Evolutionary conservation across 53 echinoderm and acorn worm genomes (phyloP).

Genomic region (Arbacia lixula): DNA sequence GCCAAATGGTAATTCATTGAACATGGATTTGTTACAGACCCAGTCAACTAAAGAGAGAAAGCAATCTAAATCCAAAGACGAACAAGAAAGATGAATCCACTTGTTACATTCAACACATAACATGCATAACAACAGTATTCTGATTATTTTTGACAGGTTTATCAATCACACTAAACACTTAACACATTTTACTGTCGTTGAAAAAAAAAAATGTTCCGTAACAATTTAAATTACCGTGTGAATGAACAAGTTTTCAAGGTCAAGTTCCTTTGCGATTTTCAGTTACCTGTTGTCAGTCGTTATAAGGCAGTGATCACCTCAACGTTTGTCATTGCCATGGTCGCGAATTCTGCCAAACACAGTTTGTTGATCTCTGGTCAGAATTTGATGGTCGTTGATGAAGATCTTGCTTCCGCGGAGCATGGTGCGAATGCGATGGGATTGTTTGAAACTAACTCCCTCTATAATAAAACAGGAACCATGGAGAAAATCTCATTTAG

Average conservation of each 20-base stretch:
- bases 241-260: background rate
- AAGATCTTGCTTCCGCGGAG: background rate
- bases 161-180: background rate
- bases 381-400: background rate
- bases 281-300: constrained; percentile 11
- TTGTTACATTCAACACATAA: background rate
- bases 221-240: background rate
- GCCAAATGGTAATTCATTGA: constrained; percentile 8
- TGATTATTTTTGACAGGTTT: constrained; percentile 3
- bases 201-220: background rate
- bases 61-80: background rate
- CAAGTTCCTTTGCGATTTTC: background rate
- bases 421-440: background rate
- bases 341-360: background rate
- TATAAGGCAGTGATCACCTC: constrained; percentile 1
- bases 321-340: background rate
- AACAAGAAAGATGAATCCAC: constrained; percentile 4
- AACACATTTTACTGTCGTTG: background rate
- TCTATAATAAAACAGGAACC: too few species aligned
- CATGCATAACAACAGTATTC: background rate
- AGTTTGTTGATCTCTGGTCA: background rate
- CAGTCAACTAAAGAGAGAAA: background rate
- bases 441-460: too few species aligned
- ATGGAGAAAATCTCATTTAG: too few species aligned
- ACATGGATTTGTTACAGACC: constrained; percentile 1